Conservation (phyloP, 1,140 invertebrate species). For the Chironomus striatipennis region DNA sequence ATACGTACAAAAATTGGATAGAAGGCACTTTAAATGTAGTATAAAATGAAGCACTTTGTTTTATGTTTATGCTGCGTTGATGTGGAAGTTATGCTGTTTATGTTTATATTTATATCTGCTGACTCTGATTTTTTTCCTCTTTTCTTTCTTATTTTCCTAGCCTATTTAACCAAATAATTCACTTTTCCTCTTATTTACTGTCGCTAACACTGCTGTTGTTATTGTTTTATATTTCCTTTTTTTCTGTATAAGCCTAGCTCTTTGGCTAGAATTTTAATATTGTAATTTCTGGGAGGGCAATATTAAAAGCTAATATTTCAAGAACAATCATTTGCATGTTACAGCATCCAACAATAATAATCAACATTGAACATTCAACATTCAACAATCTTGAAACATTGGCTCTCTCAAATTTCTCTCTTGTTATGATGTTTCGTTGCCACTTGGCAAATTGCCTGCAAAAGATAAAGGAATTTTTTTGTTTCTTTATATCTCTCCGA, state of each 20-base stretch:
- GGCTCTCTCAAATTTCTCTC: background rate
- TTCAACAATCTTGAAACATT: background rate
- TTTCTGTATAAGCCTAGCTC: background rate
- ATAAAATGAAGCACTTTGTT: background rate
- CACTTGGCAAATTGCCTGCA: constrained; percentile 17
- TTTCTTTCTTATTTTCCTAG: too few species aligned
- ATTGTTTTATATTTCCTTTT: background rate
- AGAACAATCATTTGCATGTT: constrained; percentile 2
- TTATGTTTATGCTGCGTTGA: background rate
- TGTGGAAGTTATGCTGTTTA: constrained; percentile 12
- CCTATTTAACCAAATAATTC: background rate
- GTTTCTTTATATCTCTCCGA: background rate
- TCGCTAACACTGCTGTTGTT: background rate
- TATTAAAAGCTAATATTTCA: constrained; percentile 15
- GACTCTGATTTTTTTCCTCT: background rate
- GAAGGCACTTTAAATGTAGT: constrained; percentile 10
- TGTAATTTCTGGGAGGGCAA: constrained; percentile 4
- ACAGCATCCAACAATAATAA: background rate
- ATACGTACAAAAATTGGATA: background rate
- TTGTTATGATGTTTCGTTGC: background rate
- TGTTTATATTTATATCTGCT: background rate
- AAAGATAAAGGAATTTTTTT: constrained; percentile 19
- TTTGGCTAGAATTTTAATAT: constrained; percentile 14
- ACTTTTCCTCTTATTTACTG: background rate
- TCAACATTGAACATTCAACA: background rate